phyloP scores from a whole-genome alignment of 2,888 invertebrate genomes.

The Himalopsyche kuldschensis region DNA sequence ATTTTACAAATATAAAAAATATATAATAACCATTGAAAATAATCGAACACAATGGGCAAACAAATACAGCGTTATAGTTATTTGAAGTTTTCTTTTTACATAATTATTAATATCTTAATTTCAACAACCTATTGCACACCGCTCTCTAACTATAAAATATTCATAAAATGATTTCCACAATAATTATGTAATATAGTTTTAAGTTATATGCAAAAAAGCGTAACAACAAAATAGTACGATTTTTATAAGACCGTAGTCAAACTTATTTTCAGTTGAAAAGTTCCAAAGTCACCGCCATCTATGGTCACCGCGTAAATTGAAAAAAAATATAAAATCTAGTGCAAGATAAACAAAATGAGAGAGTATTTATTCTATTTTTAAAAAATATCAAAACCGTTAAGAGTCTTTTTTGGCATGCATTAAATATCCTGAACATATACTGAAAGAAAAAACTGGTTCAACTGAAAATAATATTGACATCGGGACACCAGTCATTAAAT shows the following conservation, averaged over 20 bases:
- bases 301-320: too few relatives aligned
- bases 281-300: neutral
- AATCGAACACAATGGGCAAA: constrained; percentile 39
- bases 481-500: neutral
- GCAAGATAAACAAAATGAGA: too few relatives aligned
- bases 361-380: too few relatives aligned
- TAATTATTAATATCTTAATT: constrained; percentile 17
- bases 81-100: constrained; percentile 3
- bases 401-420: too few relatives aligned
- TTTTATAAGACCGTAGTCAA: neutral
- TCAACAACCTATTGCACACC: constrained; percentile 27
- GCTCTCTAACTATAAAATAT: neutral
- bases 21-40: constrained; percentile 21
- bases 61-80: constrained; percentile 27
- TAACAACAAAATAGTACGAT: neutral
- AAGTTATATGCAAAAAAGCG: neutral
- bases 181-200: neutral
- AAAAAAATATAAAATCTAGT: too few relatives aligned
- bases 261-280: neutral
- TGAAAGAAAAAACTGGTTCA: neutral
- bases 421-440: too few relatives aligned
- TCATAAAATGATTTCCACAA: neutral
- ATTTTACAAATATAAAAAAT: constrained; percentile 23
- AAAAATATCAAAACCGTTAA: too few relatives aligned
- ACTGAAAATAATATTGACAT: neutral